Percentiles rank a stretch among this genome's conserved stretches.
These are phyloP conservation scores for Drosophila maculinotata DNA, from an alignment of 2,888 invertebrate species.

Conservation along the genomic window DNA sequence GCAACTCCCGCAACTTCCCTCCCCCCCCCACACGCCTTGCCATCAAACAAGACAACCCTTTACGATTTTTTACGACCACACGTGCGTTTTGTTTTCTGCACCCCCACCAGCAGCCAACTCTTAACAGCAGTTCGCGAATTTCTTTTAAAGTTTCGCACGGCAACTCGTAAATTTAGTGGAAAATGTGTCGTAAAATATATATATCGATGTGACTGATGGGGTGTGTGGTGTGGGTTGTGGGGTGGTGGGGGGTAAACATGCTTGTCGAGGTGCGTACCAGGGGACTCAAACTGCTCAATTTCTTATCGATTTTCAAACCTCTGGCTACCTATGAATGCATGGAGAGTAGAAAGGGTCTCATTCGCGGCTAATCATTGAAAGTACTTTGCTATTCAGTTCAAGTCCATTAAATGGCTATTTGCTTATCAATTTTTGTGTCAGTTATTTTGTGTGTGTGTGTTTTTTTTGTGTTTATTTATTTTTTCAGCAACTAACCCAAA, in stretches of 20 bases:
- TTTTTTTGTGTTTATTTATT: not conserved
- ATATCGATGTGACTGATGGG: constrained; percentile 20
- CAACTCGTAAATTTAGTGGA: constrained; percentile 63
- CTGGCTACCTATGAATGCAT: not conserved
- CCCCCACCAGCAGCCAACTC: constrained; percentile 1
- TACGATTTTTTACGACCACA: constrained; percentile 61
- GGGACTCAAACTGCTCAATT: constrained; percentile 39
- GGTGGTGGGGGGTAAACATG: not conserved
- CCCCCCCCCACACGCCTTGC: not conserved
- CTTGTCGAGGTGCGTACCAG: constrained; percentile 44
- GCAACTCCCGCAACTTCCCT: not conserved
- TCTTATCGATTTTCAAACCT: constrained; percentile 59
- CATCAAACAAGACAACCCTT: constrained; percentile 48
- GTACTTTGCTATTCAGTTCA: constrained; percentile 62
- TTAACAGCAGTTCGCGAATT: constrained; percentile 41
- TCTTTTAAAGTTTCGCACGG: constrained; percentile 62
- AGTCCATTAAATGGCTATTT: constrained; percentile 74
- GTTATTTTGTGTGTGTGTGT: constrained; percentile 14
- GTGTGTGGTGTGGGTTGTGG: not conserved
- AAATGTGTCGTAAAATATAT: constrained; percentile 62
- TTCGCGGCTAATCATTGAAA: constrained; percentile 68
- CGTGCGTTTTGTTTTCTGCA: constrained; percentile 48
- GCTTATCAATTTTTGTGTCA: constrained; percentile 70
- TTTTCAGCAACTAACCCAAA: not conserved
- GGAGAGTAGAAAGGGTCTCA: constrained; percentile 8